These are phyloP conservation scores for Andrena bicolor DNA, from an alignment of 2,888 invertebrate species.

Conservation along the genomic window DNA sequence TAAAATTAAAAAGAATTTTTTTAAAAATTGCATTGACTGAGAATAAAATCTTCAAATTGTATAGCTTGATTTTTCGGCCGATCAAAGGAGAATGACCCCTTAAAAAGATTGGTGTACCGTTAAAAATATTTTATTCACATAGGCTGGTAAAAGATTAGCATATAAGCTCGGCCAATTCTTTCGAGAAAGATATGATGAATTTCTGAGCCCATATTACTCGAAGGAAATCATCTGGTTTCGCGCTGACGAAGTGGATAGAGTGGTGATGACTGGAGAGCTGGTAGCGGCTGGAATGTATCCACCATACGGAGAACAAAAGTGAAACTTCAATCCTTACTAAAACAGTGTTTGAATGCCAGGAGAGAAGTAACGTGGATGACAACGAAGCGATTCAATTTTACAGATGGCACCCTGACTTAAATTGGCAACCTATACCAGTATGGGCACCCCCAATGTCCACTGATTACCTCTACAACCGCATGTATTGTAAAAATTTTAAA, in stretches of 20 bases:
- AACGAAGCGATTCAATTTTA: slow-evolving; percentile 1
- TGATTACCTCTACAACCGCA: slow-evolving; percentile 48
- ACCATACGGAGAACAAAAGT: slow-evolving; percentile 85
- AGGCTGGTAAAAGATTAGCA: slow-evolving; percentile 40
- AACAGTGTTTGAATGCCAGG: neutral
- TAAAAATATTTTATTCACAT: neutral
- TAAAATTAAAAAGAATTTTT: too few relatives aligned
- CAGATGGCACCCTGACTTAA: slow-evolving; percentile 86
- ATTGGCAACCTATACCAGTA: slow-evolving; percentile 88
- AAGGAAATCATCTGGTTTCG: slow-evolving; percentile 37
- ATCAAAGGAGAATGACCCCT: neutral
- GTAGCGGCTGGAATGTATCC: slow-evolving; percentile 89
- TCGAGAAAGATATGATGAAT: slow-evolving; percentile 33
- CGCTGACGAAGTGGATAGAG: slow-evolving; percentile 86
- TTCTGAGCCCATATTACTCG: slow-evolving; percentile 38
- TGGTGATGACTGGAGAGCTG: slow-evolving; percentile 89
- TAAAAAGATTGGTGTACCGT: neutral
- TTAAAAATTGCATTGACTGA: too few relatives aligned
- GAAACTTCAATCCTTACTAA: neutral
- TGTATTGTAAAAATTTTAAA: slow-evolving; percentile 21
- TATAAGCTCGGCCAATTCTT: slow-evolving; percentile 49
- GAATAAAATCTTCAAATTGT: too few relatives aligned
- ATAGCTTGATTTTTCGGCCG: too few relatives aligned
- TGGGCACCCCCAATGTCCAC: slow-evolving; percentile 28
- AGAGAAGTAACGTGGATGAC: neutral